A percentile compares a stretch with the other conserved stretches of the same genome.
Evolutionary conservation across 1,140 invertebrate species (phyloP).

Genomic region (Aphidius gifuensis): DNA sequence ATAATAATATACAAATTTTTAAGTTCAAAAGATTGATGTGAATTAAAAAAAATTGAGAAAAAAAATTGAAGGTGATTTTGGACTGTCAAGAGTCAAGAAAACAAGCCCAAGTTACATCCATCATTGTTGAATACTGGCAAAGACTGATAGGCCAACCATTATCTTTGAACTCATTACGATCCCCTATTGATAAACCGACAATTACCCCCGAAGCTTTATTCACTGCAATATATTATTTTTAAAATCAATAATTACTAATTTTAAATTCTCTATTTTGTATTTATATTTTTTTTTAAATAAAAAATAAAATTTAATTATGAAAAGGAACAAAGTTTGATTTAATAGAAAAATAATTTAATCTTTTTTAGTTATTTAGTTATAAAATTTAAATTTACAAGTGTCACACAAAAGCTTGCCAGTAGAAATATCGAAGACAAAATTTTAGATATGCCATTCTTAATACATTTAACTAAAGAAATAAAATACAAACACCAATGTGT

Average conservation of each 20-base stretch:
- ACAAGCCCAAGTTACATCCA: conserved; percentile 46
- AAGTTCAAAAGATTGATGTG: neutral
- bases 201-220: conserved; percentile 32
- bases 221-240: too few relatives aligned
- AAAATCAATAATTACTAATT: too few relatives aligned
- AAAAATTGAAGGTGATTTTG: conserved; percentile 2
- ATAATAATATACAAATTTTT: too few relatives aligned
- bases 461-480: too few relatives aligned
- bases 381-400: conserved; percentile 56
- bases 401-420: conserved; percentile 41
- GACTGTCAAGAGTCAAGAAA: conserved; percentile 40
- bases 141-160: conserved; percentile 52
- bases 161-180: conserved; percentile 56
- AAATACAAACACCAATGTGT: too few relatives aligned
- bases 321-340: neutral
- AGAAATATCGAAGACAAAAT: conserved; percentile 53
- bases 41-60: too few relatives aligned
- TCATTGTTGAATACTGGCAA: conserved; percentile 49
- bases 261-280: too few relatives aligned
- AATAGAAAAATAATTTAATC: too few relatives aligned
- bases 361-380: conserved; percentile 28
- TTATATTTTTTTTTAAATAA: neutral
- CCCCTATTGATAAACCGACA: conserved; percentile 54
- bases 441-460: conserved; percentile 37
- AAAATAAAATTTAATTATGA: neutral